Evolutionary conservation across 2,888 invertebrate species (phyloP), one percentile per base, ranked within the genome.

Genomic region (Synergus laeviventris): DNA sequence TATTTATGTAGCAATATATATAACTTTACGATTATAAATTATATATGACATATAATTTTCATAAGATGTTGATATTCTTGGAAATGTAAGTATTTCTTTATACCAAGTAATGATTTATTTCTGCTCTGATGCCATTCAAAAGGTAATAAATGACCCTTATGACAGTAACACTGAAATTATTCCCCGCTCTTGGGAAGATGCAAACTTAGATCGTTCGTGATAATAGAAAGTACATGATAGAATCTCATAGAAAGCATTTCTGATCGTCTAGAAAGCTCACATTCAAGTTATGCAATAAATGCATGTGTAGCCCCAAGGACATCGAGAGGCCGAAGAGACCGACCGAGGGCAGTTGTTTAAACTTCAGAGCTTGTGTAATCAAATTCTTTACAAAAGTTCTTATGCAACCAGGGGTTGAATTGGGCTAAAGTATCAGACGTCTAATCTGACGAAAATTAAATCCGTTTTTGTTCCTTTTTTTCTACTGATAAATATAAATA

Each of bases 131-230:
- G 62, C 66, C 42, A 45, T 66, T 66, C 21, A 45, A 66, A 45
- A 66, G 42, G 42, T 66, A 66, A 66, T 66, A 66, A 45, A 66
- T 66, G 66, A 66, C 42, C 42, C 66, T 66, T 66, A 45, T 66
- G 66, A 66, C 66, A 66, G 42, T 42, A 66, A 66, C 66, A 66
- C 66, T 66, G 66, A 45, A 66, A 66, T 66, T 66, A 66, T 66
- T 66, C 66, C 66, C 42, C 45, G 42, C 42, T 45, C 66, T 66
- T 66, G 66, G 66, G 66, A 66, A 66, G 66, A 66, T 66, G 21
- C 64, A 42, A 21, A 18, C 66, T 45, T 24, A 66, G 66, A 66
- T 66, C 66, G 42, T 66, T 45, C 45, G 42, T 24, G 66, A 66
- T 66, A 66, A 45, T 66, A 66, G 66, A 66, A 66, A 66, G 66